These are phyloP conservation scores for Amphipyra tragopoginis DNA, from an alignment of 2,888 invertebrate species.

Conservation along the genomic window DNA sequence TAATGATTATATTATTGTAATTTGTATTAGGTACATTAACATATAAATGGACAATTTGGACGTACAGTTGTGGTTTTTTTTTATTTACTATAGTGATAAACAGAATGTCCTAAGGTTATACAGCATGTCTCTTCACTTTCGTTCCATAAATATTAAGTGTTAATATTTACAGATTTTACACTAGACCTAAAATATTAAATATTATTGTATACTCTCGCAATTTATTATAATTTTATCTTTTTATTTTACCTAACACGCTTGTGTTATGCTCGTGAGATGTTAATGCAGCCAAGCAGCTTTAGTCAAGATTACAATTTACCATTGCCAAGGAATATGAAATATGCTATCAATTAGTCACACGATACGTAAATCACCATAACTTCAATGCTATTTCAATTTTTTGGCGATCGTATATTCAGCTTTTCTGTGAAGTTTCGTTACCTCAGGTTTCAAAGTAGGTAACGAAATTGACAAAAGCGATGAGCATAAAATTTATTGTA, in stretches of 20 bases:
- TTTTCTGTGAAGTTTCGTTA: conserved; percentile 25
- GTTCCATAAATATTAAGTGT: conserved; percentile 73
- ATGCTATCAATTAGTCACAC: background rate
- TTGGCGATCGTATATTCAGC: conserved; percentile 14
- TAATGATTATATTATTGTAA: conserved; percentile 89
- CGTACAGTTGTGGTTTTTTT: conserved; percentile 86
- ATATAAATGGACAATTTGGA: conserved; percentile 90
- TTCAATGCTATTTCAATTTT: background rate
- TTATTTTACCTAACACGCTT: conserved; percentile 39
- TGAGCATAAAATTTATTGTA: conserved; percentile 25
- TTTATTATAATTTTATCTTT: conserved; percentile 52
- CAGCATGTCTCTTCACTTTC: conserved; percentile 80
- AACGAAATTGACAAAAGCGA: conserved; percentile 54
- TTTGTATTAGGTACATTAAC: conserved; percentile 89
- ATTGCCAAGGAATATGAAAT: too few species aligned
- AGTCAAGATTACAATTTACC: too few species aligned
- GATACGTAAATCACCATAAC: background rate
- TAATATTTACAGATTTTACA: conserved; percentile 76
- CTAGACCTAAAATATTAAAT: conserved; percentile 61
- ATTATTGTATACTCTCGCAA: conserved; percentile 71
- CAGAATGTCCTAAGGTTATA: conserved; percentile 74
- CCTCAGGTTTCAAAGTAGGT: conserved; percentile 37
- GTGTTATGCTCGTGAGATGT: conserved; percentile 13
- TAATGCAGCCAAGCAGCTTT: background rate
- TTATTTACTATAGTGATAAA: conserved; percentile 79